Base-by-base conservation (phyloP, 2,113 vertebrate genomes). In the Heterochromis multidens region DNA sequence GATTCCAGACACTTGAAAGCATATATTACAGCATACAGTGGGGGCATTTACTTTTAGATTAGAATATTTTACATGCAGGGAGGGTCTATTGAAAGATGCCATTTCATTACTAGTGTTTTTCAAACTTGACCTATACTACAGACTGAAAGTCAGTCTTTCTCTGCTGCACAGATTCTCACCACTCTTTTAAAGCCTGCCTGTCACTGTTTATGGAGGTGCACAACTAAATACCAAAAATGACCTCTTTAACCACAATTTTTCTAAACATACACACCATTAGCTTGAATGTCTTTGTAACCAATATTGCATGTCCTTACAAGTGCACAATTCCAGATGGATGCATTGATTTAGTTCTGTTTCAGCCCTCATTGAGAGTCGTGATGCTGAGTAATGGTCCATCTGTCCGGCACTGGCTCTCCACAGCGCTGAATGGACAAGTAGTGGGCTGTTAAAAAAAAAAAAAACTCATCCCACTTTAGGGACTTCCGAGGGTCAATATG, bases 301-400 rank as follows among this genome's bases (percentile, higher is more conserved):
- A 82, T 40, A 37, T 84, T 77, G 56, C 21, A 33, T 85, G 61
- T 43, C 4, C 31, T 33, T 31, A 21, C 72, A 57, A 46, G 29
- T 83, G 67, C 77, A 14, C 49, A 21, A 52, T 27, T 77, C 81
- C 80, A 91, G 89, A 89, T 91, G 67, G 89, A 89, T 77, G 86
- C 82, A 84, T 88, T 82, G 87, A 88, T 83, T 89, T 84, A 67
- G 84, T 91, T 78, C 60, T 77, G 62, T 86, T 90, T 56, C 54
- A 70, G 67, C 72, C 63, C 43, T 90, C 77, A 82, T 77, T 88
- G 74, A 87, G 70, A 81, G 79, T 77, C 37, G 72, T 77, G 84
- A 63, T 90, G 92, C 91, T 94, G 93, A 92, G 84, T 91, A 94
- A 94, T 85, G 83, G 79, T 83, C 88, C 89, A 83, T 89, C 91